A percentile compares a stretch with the other conserved stretches of the same genome.
Conservation (phyloP, 1,140 invertebrate genomes). For the Nixonia krombeini region DNA sequence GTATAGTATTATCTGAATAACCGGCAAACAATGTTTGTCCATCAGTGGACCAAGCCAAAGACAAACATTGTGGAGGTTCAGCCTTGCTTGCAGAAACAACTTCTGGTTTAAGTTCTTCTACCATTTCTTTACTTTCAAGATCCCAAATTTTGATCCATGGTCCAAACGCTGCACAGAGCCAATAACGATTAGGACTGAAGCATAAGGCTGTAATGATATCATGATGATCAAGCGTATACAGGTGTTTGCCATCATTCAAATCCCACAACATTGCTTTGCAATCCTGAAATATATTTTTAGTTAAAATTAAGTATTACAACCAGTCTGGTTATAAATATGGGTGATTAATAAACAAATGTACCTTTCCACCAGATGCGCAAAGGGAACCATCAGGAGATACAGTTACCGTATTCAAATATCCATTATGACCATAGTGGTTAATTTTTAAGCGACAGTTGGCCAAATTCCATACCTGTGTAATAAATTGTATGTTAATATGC, state of each 20-base stretch:
- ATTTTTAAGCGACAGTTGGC: conserved; percentile 99
- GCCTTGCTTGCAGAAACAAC: conserved; percentile 87
- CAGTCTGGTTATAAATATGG: not conserved
- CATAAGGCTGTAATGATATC: conserved; percentile 98
- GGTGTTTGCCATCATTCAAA: conserved; percentile 98
- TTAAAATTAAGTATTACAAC: not conserved
- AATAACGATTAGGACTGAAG: conserved; percentile 99
- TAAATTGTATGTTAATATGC: not conserved
- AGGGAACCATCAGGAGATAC: conserved; percentile 99
- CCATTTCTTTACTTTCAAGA: conserved; percentile 99
- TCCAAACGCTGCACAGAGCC: conserved; percentile 99
- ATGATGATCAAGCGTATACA: conserved; percentile 98
- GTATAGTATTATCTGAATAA: conserved; percentile 98
- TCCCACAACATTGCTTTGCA: conserved; percentile 99
- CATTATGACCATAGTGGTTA: conserved; percentile 97
- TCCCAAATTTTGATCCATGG: conserved; percentile 99
- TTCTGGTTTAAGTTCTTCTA: conserved; percentile 97
- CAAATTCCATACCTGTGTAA: conserved; percentile 95
- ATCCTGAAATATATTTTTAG: conserved; percentile 76
- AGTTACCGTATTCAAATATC: conserved; percentile 98
- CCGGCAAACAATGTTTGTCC: conserved; percentile 99
- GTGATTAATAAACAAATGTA: conserved; percentile 50
- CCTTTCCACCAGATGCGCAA: conserved; percentile 99
- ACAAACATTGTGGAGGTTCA: conserved; percentile 95
- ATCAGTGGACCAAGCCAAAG: conserved; percentile 98